phyloP scores from a whole-genome alignment of 2,113 vertebrate species.

The Callorhinus ursinus region DNA sequence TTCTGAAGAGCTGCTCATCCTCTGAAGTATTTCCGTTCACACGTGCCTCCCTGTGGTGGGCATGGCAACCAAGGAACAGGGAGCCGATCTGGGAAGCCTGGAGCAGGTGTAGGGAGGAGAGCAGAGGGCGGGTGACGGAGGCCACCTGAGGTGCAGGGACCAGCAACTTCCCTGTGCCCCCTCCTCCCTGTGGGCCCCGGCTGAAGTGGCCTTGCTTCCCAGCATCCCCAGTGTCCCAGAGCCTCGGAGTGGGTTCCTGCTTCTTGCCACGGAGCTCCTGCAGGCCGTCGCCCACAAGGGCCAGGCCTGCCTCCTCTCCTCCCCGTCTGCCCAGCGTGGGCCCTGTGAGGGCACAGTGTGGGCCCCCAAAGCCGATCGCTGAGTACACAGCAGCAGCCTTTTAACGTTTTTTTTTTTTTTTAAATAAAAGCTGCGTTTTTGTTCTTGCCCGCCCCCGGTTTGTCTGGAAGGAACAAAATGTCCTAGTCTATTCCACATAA shows the following conservation, averaged over 20 bases:
- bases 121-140: too few relatives aligned
- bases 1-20: neutral
- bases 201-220: neutral
- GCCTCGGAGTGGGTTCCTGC: neutral
- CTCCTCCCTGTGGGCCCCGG: accelerated
- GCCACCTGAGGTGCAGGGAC: neutral
- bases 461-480: constrained; percentile 45
- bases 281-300: accelerated
- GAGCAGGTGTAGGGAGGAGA: accelerated
- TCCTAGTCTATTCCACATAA: neutral
- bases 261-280: accelerated
- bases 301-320: neutral
- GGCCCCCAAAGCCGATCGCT: too few relatives aligned
- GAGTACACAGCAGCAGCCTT: neutral
- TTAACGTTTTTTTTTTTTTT: neutral
- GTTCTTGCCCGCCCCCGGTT: neutral
- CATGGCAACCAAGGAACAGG: neutral
- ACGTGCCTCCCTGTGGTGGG: accelerated
- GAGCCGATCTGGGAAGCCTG: neutral
- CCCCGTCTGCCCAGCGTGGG: accelerated
- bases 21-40: neutral
- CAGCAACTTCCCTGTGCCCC: accelerated
- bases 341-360: accelerated
- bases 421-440: neutral
- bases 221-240: neutral